phyloP scores from a whole-genome alignment of 2,797 vertebrate genomes.

The Pelobates cultripes region DNA sequence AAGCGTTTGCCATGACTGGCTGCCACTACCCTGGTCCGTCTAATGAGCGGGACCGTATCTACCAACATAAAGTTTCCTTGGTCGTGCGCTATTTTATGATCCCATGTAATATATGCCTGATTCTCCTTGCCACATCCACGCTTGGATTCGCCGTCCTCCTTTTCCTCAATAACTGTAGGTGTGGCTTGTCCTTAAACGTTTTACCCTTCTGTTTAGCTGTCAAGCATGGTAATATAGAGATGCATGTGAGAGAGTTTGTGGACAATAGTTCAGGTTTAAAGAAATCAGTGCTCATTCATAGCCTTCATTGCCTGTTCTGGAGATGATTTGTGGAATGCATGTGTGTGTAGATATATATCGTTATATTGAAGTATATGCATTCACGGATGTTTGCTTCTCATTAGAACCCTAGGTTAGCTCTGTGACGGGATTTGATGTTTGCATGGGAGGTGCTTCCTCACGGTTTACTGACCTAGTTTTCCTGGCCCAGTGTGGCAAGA shows the following conservation, averaged over 20 bases:
- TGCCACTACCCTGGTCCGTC: constrained; percentile 81
- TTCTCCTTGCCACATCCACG: constrained; percentile 91
- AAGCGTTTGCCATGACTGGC: constrained; percentile 59
- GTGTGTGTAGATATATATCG: too few relatives aligned
- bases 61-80: constrained; percentile 92
- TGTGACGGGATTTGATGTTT: constrained; percentile 30
- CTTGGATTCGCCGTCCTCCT: constrained; percentile 93
- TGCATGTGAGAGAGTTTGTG: constrained; percentile 24
- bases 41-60: constrained; percentile 83
- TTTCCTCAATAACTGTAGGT: constrained; percentile 98
- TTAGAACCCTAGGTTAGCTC: constrained; percentile 6
- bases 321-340: background rate
- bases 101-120: constrained; percentile 97
- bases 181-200: constrained; percentile 42
- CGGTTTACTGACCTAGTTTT: constrained; percentile 55
- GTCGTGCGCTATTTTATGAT: constrained; percentile 97
- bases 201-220: constrained; percentile 33
- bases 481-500: constrained; percentile 25
- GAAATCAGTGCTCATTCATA: constrained; percentile 27
- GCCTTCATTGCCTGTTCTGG: constrained; percentile 13
- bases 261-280: constrained; percentile 27
- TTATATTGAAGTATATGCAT: background rate
- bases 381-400: constrained; percentile 12
- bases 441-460: constrained; percentile 31
- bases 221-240: constrained; percentile 1